Conservation (phyloP, 2,797 vertebrate genomes). For the Momotus momota region DNA sequence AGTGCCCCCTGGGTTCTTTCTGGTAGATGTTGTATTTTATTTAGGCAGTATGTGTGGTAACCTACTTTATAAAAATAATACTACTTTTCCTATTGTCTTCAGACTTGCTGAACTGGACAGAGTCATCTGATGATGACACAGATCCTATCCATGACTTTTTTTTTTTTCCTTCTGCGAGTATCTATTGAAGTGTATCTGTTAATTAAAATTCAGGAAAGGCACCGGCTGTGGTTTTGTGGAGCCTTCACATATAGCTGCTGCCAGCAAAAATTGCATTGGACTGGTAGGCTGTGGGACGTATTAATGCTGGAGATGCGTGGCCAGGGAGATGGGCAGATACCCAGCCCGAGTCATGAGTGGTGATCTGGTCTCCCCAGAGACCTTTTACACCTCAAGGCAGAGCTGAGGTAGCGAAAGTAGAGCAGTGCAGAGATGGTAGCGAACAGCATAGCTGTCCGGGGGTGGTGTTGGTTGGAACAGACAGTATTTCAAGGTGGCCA, state of each 20-base stretch:
- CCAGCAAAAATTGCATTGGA: neutral
- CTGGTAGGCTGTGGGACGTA: neutral
- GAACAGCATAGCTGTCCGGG: neutral
- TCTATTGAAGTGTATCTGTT: neutral
- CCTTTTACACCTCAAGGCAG: slow-evolving; percentile 6
- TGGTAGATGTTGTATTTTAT: neutral
- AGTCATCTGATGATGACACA: neutral
- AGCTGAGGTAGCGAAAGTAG: slow-evolving; percentile 30
- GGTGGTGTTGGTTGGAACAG: slow-evolving; percentile 48
- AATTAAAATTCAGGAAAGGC: slow-evolving; percentile 38
- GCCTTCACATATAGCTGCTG: slow-evolving; percentile 3
- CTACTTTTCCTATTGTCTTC: neutral
- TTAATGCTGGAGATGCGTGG: neutral
- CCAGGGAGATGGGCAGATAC: slow-evolving; percentile 36
- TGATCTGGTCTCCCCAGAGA: slow-evolving; percentile 29
- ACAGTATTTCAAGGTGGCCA: slow-evolving; percentile 45
- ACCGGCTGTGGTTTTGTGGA: neutral
- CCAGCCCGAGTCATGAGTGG: neutral
- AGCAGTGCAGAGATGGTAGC: neutral
- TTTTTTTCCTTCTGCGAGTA: neutral
- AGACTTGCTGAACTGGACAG: neutral
- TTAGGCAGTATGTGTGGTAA: neutral
- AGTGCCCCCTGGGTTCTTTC: neutral
- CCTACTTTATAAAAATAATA: neutral
- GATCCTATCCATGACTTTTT: neutral